Evolutionary conservation across 2,888 invertebrate species (phyloP).

Genomic region (Plagiodera versicolora): DNA sequence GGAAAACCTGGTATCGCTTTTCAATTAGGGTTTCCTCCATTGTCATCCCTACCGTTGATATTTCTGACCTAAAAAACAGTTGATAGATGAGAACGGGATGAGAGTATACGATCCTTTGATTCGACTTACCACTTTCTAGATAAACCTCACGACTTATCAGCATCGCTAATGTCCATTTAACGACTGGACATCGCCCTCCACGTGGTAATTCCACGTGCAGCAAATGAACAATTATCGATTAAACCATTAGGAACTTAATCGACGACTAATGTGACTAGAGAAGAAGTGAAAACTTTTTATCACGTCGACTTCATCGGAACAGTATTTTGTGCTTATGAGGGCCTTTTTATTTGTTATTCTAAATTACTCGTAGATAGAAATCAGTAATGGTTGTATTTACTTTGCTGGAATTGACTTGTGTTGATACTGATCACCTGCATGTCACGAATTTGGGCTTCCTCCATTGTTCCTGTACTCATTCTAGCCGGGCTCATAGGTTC

Average conservation of each 20-base stretch:
- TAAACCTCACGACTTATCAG: slow-evolving; percentile 27
- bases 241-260: slow-evolving; percentile 54
- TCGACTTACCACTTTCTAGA: slow-evolving; percentile 14
- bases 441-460: not conserved
- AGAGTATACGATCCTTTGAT: not conserved
- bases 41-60: no score
- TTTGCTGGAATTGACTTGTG: slow-evolving; percentile 27
- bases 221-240: slow-evolving; percentile 56
- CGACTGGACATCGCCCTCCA: slow-evolving; percentile 38
- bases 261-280: slow-evolving; percentile 33
- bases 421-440: slow-evolving; percentile 14
- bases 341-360: slow-evolving; percentile 45
- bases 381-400: slow-evolving; percentile 29
- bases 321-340: slow-evolving; percentile 37
- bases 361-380: slow-evolving; percentile 29
- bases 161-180: slow-evolving; percentile 43
- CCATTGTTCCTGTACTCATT: no score
- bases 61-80: not conserved
- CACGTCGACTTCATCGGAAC: slow-evolving; percentile 46
- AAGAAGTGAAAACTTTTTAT: slow-evolving; percentile 54
- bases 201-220: slow-evolving; percentile 51
- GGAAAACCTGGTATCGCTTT: no score
- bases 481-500: no score
- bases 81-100: no score
- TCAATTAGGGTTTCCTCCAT: no score